Percentiles rank a stretch among this genome's conserved stretches.
Conservation (phyloP, 2,797 vertebrate species). For the Chiloscyllium punctatum region DNA sequence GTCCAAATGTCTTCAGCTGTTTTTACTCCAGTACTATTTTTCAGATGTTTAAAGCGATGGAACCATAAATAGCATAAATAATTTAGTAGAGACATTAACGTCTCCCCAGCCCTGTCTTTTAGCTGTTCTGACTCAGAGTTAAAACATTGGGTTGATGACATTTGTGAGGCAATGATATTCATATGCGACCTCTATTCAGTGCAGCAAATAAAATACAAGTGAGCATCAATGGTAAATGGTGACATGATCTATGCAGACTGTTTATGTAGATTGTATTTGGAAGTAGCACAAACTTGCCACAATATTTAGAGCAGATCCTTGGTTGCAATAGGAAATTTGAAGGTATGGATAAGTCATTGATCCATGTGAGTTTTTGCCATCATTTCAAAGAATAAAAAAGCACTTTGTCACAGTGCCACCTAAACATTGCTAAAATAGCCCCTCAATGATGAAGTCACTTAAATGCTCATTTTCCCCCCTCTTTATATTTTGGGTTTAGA, state of each 20-base stretch:
- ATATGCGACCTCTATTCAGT: neutral
- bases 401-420: neutral
- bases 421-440: neutral
- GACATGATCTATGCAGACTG: neutral
- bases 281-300: neutral
- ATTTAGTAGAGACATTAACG: neutral
- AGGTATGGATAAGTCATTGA: neutral
- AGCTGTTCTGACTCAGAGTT: neutral
- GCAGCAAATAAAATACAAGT: neutral
- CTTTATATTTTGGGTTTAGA: neutral
- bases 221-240: neutral
- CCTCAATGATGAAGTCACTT: neutral
- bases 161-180: no score
- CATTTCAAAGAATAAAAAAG: neutral
- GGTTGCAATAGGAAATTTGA: neutral
- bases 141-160: no score
- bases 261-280: neutral
- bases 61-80: slow-evolving; percentile 1
- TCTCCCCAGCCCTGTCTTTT: neutral
- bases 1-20: neutral
- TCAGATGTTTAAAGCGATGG: no score
- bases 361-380: neutral
- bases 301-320: neutral
- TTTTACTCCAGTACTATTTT: neutral
- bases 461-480: neutral